Conservation (phyloP, 2,797 vertebrate species). For the Lophotriccus pileatus region DNA sequence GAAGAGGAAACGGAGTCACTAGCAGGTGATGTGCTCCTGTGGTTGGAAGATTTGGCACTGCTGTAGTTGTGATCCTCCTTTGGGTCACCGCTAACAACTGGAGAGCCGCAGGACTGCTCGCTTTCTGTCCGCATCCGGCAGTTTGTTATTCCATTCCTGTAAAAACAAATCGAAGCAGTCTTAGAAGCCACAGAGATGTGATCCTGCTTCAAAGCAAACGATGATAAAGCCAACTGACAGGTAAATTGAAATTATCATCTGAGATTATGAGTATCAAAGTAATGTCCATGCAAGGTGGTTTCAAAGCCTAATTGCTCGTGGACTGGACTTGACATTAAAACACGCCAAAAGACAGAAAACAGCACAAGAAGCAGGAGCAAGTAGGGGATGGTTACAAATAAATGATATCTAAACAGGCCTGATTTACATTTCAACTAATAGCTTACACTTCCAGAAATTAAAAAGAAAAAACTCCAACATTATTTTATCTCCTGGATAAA, state of each 20-base stretch:
- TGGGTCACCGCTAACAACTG: slow-evolving; percentile 87
- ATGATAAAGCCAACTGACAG: background rate
- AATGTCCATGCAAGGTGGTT: background rate
- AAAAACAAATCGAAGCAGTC: background rate
- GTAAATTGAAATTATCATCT: background rate
- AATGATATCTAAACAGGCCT: background rate
- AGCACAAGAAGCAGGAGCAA: background rate
- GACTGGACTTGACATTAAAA: background rate
- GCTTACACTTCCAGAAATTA: background rate
- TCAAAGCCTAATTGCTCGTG: background rate
- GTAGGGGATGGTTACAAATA: background rate
- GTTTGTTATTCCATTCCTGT: slow-evolving; percentile 87
- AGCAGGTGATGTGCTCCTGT: slow-evolving; percentile 81
- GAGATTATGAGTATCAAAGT: background rate
- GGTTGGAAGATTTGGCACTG: slow-evolving; percentile 88
- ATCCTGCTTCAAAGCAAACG: background rate
- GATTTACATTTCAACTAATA: background rate
- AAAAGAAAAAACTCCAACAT: background rate
- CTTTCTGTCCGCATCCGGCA: slow-evolving; percentile 88
- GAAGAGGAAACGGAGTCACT: slow-evolving; percentile 81
- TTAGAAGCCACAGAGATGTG: background rate
- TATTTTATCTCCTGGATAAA: background rate
- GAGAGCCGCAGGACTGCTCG: slow-evolving; percentile 85
- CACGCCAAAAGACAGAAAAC: background rate
- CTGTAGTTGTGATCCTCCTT: slow-evolving; percentile 97